Conservation (phyloP, 2,888 invertebrate species). For the Xestia c-nigrum region DNA sequence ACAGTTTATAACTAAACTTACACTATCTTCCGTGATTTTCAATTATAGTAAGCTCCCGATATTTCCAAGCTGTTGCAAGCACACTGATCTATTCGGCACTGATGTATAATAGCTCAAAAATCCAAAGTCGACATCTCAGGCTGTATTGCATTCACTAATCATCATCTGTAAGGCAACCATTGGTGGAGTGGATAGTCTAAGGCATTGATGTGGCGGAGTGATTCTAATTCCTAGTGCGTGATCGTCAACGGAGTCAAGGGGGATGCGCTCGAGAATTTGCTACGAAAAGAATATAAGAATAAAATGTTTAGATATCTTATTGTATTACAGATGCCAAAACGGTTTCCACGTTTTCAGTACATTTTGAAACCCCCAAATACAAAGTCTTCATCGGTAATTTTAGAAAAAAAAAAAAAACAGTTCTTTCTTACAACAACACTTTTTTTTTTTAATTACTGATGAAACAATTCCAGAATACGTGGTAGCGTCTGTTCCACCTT, state of each 20-base stretch:
- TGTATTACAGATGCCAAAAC: no score
- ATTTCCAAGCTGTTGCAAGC: no score
- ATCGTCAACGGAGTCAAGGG: slow-evolving; percentile 60
- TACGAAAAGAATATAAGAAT: background rate
- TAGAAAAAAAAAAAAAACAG: no score
- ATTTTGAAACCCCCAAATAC: no score
- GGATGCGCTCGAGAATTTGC: slow-evolving; percentile 33
- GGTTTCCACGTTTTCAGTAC: no score
- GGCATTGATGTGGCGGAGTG: slow-evolving; percentile 77
- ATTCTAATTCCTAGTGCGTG: slow-evolving; percentile 66
- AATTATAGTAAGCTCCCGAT: no score
- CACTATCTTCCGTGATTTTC: no score
- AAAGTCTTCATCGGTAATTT: no score
- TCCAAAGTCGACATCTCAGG: slow-evolving; percentile 39
- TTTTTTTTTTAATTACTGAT: background rate
- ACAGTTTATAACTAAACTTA: no score
- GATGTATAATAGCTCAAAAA: background rate
- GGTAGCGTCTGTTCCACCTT: background rate
- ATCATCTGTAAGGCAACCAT: slow-evolving; percentile 85
- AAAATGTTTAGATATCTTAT: background rate
- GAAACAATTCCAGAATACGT: background rate
- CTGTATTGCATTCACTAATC: slow-evolving; percentile 62
- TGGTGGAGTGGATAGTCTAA: slow-evolving; percentile 81
- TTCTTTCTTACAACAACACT: no score
- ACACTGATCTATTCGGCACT: no score